Conservation (phyloP, 2,888 invertebrate species). For the Ametastegia equiseti region DNA sequence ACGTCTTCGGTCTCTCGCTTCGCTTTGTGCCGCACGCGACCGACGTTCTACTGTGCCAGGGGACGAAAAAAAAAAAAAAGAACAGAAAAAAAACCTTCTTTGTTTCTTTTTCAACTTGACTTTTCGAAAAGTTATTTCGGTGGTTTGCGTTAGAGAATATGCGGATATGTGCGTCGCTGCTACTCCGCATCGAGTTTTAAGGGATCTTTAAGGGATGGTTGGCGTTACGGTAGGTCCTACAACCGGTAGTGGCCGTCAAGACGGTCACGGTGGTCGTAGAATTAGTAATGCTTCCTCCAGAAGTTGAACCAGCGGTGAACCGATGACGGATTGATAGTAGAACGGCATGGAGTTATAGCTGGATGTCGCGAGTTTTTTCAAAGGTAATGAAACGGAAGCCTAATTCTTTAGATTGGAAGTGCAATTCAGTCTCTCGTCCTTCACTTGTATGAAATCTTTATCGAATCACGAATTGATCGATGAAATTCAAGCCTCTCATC, state of each 20-base stretch:
- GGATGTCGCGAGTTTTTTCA: not conserved
- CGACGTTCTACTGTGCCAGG: constrained; percentile 18
- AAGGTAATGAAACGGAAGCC: constrained; percentile 11
- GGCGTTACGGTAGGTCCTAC: constrained; percentile 45
- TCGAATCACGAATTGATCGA: not conserved
- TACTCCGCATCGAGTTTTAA: not conserved
- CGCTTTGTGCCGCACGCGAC: constrained; percentile 26
- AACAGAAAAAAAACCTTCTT: constrained; percentile 21
- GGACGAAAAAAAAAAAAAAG: not conserved
- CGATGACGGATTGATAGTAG: constrained; percentile 43
- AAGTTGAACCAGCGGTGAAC: constrained; percentile 18
- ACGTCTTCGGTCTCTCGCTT: constrained; percentile 32
- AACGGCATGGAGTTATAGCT: not conserved
- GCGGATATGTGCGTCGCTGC: constrained; percentile 38
- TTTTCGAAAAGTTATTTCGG: constrained; percentile 38
- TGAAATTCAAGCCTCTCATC: not conserved
- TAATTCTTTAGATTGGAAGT: not conserved
- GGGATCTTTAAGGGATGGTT: not conserved
- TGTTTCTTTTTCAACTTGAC: constrained; percentile 36
- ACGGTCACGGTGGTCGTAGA: constrained; percentile 45
- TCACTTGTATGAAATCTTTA: not conserved
- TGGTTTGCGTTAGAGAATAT: constrained; percentile 42
- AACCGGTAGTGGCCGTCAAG: constrained; percentile 41
- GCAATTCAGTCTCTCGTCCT: not conserved
- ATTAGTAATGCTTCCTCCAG: constrained; percentile 40